These are phyloP conservation scores for Microcebus jonahi DNA, from an alignment of 2,113 vertebrate species.

Conservation along the genomic window DNA sequence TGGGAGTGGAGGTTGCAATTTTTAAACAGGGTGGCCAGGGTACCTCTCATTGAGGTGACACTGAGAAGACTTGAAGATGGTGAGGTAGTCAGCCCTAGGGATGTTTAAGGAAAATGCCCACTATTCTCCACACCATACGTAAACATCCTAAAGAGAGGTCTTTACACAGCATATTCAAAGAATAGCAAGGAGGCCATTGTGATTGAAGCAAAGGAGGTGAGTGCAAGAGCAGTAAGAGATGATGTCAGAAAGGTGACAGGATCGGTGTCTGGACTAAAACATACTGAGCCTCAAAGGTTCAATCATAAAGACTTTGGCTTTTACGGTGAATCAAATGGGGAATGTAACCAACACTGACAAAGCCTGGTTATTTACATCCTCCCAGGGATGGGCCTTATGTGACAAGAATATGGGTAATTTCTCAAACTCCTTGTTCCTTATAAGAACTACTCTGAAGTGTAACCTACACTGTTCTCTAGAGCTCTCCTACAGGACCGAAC, in stretches of 20 bases:
- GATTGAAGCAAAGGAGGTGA: background rate
- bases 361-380: background rate
- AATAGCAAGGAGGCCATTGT: background rate
- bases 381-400: background rate
- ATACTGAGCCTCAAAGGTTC: no score
- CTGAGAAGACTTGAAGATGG: background rate
- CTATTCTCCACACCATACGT: background rate
- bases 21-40: background rate
- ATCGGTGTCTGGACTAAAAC: background rate
- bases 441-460: background rate
- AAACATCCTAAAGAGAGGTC: background rate
- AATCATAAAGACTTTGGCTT: background rate
- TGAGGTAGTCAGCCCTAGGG: background rate
- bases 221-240: background rate
- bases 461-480: background rate
- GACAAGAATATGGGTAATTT: background rate
- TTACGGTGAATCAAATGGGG: background rate
- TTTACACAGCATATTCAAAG: background rate
- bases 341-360: background rate
- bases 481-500: background rate
- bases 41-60: background rate
- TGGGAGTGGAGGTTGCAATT: background rate
- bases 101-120: background rate
- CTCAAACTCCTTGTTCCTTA: background rate
- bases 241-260: background rate